Evolutionary conservation across 2,797 vertebrate species (phyloP).

Genomic region (Characodon lateralis): DNA sequence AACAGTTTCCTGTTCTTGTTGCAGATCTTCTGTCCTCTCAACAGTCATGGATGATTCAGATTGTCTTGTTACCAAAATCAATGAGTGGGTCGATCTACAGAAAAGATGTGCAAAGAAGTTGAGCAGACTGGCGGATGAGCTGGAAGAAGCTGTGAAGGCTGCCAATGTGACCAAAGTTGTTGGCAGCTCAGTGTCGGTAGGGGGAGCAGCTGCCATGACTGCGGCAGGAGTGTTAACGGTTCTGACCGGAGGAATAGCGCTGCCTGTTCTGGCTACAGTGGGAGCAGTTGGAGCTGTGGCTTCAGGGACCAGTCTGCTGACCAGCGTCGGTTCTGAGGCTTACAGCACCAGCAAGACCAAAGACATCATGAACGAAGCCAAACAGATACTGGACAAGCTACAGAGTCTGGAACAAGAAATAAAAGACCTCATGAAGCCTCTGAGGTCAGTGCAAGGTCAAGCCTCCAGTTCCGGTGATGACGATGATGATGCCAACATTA

Average conservation of each 20-base stretch:
- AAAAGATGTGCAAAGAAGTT: neutral
- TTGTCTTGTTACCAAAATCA: neutral
- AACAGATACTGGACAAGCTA: neutral
- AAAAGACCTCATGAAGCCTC: neutral
- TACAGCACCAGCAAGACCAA: neutral
- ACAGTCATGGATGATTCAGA: neutral
- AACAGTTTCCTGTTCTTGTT: neutral
- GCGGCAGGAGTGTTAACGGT: neutral
- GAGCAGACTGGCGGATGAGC: neutral
- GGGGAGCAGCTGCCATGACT: neutral
- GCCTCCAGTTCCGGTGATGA: neutral
- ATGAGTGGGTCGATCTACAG: neutral
- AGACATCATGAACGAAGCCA: neutral
- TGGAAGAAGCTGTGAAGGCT: neutral
- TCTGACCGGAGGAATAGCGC: neutral
- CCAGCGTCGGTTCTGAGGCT: neutral
- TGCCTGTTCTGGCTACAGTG: neutral
- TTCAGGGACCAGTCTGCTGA: neutral
- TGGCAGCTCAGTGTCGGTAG: neutral
- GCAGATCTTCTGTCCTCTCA: neutral
- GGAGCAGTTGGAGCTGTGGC: neutral
- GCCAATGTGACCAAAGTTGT: slow-evolving; percentile 6
- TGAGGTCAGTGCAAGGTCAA: neutral
- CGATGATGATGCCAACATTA: neutral
- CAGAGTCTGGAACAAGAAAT: neutral